Percentiles rank a stretch among this genome's conserved stretches.
Evolutionary conservation across 2,888 invertebrate genomes (phyloP).

Genomic region (Patella ulyssiponensis): DNA sequence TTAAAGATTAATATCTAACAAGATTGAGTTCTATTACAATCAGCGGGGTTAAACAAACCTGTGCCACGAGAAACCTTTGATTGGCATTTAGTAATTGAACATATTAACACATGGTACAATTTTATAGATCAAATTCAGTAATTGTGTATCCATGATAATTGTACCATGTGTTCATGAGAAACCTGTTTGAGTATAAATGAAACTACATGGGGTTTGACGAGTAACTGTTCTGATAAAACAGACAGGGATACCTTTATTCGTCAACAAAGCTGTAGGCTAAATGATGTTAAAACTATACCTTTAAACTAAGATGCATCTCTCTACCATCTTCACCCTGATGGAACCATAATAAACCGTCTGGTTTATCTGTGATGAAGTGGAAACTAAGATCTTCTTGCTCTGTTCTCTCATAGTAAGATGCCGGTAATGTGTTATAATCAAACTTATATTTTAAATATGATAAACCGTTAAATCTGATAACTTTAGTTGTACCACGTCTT

Average conservation of each 20-base stretch:
- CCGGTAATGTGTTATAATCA: conserved; percentile 34
- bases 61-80: no score
- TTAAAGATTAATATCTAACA: no score
- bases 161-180: no score
- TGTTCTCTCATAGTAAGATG: conserved; percentile 42
- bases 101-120: no score
- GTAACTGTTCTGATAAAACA: neutral
- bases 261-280: neutral
- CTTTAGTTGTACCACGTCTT: conserved; percentile 37
- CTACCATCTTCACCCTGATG: conserved; percentile 47
- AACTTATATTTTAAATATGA: conserved; percentile 56
- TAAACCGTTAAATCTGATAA: conserved; percentile 46
- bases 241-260: neutral
- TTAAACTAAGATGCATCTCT: conserved; percentile 59
- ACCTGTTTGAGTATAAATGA: no score
- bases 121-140: no score
- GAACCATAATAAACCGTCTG: conserved; percentile 66
- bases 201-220: neutral
- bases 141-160: no score
- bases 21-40: no score
- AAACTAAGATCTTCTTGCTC: conserved; percentile 52
- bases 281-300: conserved; percentile 46
- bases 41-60: no score
- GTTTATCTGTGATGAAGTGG: conserved; percentile 55
- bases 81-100: no score